Conservation (phyloP, 2,113 vertebrate species). For the Paracanthobrama guichenoti region DNA sequence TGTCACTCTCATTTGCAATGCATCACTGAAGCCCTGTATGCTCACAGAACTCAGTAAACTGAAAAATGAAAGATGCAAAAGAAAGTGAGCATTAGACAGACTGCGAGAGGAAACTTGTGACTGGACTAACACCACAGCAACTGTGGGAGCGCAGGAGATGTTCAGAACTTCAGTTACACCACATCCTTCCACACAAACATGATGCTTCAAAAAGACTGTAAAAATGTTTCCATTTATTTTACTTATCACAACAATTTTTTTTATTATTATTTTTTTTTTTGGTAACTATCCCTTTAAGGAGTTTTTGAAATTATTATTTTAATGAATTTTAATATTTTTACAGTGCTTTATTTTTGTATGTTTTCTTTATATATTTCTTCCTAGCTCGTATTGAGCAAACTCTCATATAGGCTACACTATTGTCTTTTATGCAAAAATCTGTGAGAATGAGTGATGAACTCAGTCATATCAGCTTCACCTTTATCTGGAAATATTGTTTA, state of each 20-base stretch:
- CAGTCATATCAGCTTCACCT: not conserved
- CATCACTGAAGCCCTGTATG: not conserved
- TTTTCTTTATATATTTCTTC: not conserved
- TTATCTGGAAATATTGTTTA: slow-evolving; percentile 2
- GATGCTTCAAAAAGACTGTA: not conserved
- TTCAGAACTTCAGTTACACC: slow-evolving; percentile 64
- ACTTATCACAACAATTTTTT: not conserved
- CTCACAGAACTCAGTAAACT: not conserved
- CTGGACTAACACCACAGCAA: slow-evolving; percentile 23
- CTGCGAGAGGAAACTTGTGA: slow-evolving; percentile 47
- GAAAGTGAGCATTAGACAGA: slow-evolving; percentile 5
- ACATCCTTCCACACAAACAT: slow-evolving; percentile 61
- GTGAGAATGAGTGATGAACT: no score
- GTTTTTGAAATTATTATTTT: no score
- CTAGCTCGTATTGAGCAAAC: not conserved
- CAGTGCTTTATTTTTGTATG: not conserved
- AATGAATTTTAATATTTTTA: not conserved
- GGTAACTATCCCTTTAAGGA: no score
- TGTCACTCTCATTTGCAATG: not conserved
- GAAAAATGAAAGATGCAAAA: not conserved
- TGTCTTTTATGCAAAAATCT: not conserved
- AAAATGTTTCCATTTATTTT: not conserved
- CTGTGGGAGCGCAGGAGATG: slow-evolving; percentile 11
- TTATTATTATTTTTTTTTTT: no score
- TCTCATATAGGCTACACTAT: not conserved